These are phyloP conservation scores for Myioborus melanocephalus DNA, from an alignment of 2,797 vertebrate species.

Conservation along the genomic window DNA sequence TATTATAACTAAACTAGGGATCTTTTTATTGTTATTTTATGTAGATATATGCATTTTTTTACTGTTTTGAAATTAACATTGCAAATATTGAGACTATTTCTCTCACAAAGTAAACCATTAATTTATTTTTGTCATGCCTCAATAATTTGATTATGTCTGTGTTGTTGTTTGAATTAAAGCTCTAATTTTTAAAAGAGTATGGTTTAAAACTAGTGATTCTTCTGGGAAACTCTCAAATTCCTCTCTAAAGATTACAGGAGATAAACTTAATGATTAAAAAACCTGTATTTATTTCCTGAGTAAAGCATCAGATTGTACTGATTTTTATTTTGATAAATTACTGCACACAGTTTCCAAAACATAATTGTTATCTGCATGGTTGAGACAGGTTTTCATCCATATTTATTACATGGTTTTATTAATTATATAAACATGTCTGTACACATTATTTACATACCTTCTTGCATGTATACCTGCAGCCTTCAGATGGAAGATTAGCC, in stretches of 20 bases:
- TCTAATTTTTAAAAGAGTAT: neutral
- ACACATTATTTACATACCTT: neutral
- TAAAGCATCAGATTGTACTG: neutral
- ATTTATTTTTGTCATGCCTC: slow-evolving; percentile 36
- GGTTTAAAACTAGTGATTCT: slow-evolving; percentile 19
- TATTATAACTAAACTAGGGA: neutral
- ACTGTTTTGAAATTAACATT: slow-evolving; percentile 23
- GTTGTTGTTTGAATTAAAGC: slow-evolving; percentile 49
- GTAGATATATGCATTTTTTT: slow-evolving; percentile 12
- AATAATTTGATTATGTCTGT: slow-evolving; percentile 33
- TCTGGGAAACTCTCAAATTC: neutral
- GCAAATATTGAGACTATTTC: slow-evolving; percentile 27
- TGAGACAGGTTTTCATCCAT: neutral
- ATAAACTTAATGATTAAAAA: neutral
- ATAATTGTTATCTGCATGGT: neutral
- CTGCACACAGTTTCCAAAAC: neutral
- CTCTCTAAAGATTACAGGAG: neutral
- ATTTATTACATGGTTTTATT: neutral
- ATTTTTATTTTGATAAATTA: neutral
- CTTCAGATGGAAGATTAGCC: neutral
- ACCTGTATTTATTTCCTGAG: neutral
- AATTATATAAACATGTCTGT: neutral
- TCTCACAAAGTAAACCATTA: slow-evolving; percentile 15
- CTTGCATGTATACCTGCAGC: neutral
- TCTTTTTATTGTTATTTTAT: slow-evolving; percentile 7